These are phyloP conservation scores for Idaea dimidiata DNA, from an alignment of 2,888 invertebrate species.

Conservation along the genomic window DNA sequence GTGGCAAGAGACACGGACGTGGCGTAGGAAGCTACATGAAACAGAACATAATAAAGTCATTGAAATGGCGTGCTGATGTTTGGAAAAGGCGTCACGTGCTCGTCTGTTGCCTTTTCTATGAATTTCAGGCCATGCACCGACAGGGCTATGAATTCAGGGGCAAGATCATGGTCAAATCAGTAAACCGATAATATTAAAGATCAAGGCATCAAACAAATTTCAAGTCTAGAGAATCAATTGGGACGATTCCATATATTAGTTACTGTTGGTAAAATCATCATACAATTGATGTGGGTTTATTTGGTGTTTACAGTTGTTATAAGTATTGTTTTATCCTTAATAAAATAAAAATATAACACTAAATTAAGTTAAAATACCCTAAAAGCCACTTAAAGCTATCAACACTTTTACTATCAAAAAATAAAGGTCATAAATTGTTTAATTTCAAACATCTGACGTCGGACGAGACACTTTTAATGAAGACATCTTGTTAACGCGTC, in stretches of 20 bases:
- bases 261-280: neutral
- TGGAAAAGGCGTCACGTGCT: neutral
- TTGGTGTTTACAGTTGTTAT: neutral
- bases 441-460: neutral
- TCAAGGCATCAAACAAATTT: slow-evolving; percentile 9
- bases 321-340: neutral
- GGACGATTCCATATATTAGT: neutral
- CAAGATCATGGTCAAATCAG: slow-evolving; percentile 63
- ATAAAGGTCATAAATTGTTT: neutral
- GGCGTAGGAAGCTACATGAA: neutral
- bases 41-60: neutral
- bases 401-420: neutral
- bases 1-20: neutral
- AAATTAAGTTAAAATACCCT: neutral
- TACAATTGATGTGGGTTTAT: neutral
- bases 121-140: slow-evolving; percentile 24
- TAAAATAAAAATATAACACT: neutral
- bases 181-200: slow-evolving; percentile 30
- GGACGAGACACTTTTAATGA: slow-evolving; percentile 1
- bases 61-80: neutral
- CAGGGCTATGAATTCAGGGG: slow-evolving; percentile 50
- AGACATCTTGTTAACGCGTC: slow-evolving; percentile 1
- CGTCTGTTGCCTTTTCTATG: neutral
- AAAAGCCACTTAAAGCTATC: neutral
- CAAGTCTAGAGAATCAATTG: neutral